Evolutionary conservation across 2,888 invertebrate species (phyloP).

Genomic region (Rugalucina vietnamica): DNA sequence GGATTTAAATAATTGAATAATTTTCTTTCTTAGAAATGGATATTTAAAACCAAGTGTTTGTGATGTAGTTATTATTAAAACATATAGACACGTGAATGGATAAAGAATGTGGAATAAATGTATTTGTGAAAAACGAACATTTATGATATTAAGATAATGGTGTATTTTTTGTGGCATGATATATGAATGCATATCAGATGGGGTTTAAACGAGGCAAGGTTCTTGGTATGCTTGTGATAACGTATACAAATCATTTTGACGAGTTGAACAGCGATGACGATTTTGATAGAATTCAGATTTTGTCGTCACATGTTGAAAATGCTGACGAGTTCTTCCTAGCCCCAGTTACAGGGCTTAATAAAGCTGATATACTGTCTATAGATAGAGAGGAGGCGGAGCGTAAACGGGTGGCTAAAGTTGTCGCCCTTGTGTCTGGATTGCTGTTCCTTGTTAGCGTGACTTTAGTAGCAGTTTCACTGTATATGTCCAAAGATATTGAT

Average conservation of each 20-base stretch:
- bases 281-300: slow-evolving; percentile 59
- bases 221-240: slow-evolving; percentile 57
- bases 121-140: not conserved
- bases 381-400: slow-evolving; percentile 62
- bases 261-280: slow-evolving; percentile 56
- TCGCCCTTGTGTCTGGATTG: slow-evolving; percentile 95
- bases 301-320: slow-evolving; percentile 57
- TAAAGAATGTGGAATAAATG: not conserved
- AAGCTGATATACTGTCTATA: slow-evolving; percentile 41
- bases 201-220: not conserved
- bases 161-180: no score
- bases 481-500: slow-evolving; percentile 98
- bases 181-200: not conserved
- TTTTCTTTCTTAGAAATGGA: not conserved
- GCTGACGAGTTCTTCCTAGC: slow-evolving; percentile 60
- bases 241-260: slow-evolving; percentile 56
- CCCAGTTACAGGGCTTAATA: slow-evolving; percentile 44
- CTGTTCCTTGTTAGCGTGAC: slow-evolving; percentile 94
- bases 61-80: not conserved
- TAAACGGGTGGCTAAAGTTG: slow-evolving; percentile 87
- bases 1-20: no score
- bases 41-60: not conserved
- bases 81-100: not conserved
- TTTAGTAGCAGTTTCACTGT: slow-evolving; percentile 94
- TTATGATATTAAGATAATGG: no score